Percentiles rank a stretch among this genome's conserved stretches.
Evolutionary conservation across 2,113 vertebrate species (phyloP).

Genomic region (Casuarius casuarius): DNA sequence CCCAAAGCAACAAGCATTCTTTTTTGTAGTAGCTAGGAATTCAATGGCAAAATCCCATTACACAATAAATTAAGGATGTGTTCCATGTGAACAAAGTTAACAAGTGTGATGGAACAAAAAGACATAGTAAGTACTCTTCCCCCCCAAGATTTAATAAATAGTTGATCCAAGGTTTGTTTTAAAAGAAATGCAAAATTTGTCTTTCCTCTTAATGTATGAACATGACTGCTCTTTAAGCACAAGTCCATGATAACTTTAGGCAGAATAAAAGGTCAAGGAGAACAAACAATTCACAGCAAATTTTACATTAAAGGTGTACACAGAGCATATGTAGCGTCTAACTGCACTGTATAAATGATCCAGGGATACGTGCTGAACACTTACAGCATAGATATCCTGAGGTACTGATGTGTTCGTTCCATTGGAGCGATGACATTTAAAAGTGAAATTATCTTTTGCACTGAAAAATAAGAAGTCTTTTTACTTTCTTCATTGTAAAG

Average conservation of each 20-base stretch:
- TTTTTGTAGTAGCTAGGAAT: not conserved
- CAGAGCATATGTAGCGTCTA: not conserved
- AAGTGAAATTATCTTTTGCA: constrained; percentile 99
- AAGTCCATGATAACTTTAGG: not conserved
- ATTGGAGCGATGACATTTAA: constrained; percentile 99
- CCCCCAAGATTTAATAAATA: not conserved
- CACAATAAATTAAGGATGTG: not conserved
- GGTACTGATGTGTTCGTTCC: constrained; percentile 97
- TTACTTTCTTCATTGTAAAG: not conserved
- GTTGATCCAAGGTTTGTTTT: not conserved
- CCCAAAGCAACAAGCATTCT: not conserved
- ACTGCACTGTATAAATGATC: not conserved
- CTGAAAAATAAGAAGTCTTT: constrained; percentile 68
- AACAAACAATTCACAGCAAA: not conserved
- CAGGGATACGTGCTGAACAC: constrained; percentile 21
- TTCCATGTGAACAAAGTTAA: not conserved
- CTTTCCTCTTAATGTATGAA: not conserved
- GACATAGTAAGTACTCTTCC: not conserved
- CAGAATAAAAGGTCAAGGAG: not conserved
- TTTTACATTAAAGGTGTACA: not conserved
- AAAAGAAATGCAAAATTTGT: not conserved
- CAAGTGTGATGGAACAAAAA: not conserved
- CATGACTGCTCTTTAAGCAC: not conserved
- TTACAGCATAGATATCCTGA: constrained; percentile 97
- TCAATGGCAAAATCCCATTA: not conserved